Percentiles rank a stretch among this genome's conserved stretches.
phyloP scores from a whole-genome alignment of 2,113 vertebrate genomes.

The Eulemur rufifrons region DNA sequence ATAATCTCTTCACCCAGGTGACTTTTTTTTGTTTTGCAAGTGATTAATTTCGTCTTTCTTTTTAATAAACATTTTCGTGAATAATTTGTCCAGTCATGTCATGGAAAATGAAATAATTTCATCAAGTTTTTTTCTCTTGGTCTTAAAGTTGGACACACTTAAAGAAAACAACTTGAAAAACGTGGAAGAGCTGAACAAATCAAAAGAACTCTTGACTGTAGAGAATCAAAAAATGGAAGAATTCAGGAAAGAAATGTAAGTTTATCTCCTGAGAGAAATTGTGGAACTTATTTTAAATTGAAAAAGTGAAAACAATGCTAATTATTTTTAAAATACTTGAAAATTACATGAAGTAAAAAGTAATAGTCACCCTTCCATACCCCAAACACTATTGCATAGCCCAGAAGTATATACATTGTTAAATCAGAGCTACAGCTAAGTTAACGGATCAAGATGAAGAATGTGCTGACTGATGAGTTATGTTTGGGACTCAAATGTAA shows the following conservation, averaged over 20 bases:
- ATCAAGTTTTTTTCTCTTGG: slow-evolving; percentile 57
- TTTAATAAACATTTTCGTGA: neutral
- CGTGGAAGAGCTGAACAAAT: slow-evolving; percentile 89
- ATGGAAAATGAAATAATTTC: slow-evolving; percentile 46
- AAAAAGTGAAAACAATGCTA: neutral
- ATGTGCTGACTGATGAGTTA: neutral
- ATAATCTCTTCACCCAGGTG: neutral
- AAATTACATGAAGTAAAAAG: neutral
- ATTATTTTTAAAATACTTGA: neutral
- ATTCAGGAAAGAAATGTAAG: slow-evolving; percentile 94
- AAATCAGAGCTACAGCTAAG: neutral
- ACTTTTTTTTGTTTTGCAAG: neutral
- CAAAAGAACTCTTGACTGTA: slow-evolving; percentile 88
- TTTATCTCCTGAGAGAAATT: slow-evolving; percentile 32
- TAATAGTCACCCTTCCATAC: neutral
- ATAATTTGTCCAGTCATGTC: neutral
- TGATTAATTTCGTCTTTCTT: slow-evolving; percentile 14
- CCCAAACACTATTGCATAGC: neutral
- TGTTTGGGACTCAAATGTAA: neutral
- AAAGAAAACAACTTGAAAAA: slow-evolving; percentile 90
- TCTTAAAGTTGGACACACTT: slow-evolving; percentile 88
- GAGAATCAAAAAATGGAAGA: slow-evolving; percentile 90
- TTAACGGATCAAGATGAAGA: neutral
- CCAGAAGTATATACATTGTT: no score
- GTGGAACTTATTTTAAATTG: neutral